Base-by-base conservation (phyloP, 53 echinoderm and acorn worm species). In the Crossaster papposus region DNA sequence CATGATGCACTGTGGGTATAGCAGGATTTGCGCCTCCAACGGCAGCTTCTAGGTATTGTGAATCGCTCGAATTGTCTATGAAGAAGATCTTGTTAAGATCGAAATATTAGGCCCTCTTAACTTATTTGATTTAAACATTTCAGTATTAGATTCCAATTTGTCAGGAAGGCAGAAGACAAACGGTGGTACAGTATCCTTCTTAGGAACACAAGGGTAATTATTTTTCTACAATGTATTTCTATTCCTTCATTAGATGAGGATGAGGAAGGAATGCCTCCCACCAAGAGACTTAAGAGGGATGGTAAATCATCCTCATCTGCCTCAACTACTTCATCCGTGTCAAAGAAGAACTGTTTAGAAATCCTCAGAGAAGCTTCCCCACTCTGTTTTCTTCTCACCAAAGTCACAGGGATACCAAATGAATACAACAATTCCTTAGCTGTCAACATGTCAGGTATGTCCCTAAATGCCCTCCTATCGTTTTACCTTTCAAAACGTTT, bases 401-500 rank as follows among this genome's bases (percentile, higher is more conserved):
- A 95, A 89, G 97, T 97, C 54, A 86, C 79, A 18, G 97, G 97
- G 70, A 94, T 97, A 72, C 51, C 90, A 6, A 78, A 91, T 15
- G 77, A 88, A 84, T 92, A 85, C 80, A 97, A 97, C 85, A 93
- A 93, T 81, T 64, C 79, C 14, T 88, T 88, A 78, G 95, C 97
- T 80, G 95, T 97, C 2, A 91, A 97, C 51, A 97, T 97, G n/a
- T 88, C 83, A 85, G 97, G 97, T 97, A 87, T 53, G 54, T 64
- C 2, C 2, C 6, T 24, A 53, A 35, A 52, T 52, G 53, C 53
- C 13, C 7, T 52, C 13, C 8, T 52, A 52, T n/a, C 2, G 24
- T 10, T 31, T n/a, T n/a, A n/a, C n/a, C n/a, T n/a, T n/a, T n/a
- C n/a, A n/a, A n/a, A n/a, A n/a, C n/a, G n/a, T n/a, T n/a, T n/a